Conservation (phyloP, 1,140 invertebrate genomes). For the Leptinotarsa texana region DNA sequence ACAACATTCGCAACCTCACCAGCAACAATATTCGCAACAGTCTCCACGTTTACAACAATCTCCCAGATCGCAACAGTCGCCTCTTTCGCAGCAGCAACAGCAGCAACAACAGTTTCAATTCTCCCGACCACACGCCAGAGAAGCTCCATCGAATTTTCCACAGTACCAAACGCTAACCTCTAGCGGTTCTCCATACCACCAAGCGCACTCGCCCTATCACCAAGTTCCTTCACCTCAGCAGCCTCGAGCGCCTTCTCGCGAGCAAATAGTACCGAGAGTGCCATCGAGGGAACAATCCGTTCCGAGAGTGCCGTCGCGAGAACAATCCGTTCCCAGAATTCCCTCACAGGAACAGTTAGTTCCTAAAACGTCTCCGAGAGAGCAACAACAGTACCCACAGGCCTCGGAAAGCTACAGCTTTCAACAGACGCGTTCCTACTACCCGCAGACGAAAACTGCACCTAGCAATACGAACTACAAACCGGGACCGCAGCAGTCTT, state of each 20-base stretch:
- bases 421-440: constrained; percentile 36
- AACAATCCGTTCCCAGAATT: constrained; percentile 11
- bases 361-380: constrained; percentile 25
- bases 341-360: constrained; percentile 12
- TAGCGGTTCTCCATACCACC: constrained; percentile 28
- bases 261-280: constrained; percentile 29
- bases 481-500: neutral
- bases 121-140: constrained; percentile 42
- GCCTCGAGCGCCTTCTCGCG: constrained; percentile 37
- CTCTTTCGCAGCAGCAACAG: constrained; percentile 34
- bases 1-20: constrained; percentile 31
- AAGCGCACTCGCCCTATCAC: constrained; percentile 42
- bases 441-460: constrained; percentile 38
- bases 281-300: constrained; percentile 25
- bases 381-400: constrained; percentile 45
- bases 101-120: constrained; percentile 41
- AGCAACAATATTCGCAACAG: constrained; percentile 40
- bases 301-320: constrained; percentile 20
- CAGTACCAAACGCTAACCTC: constrained; percentile 45
- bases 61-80: constrained; percentile 35
- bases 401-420: constrained; percentile 48
- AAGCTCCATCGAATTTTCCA: constrained; percentile 41
- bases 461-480: constrained; percentile 28
- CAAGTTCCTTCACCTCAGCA: constrained; percentile 39
- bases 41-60: constrained; percentile 32